A percentile compares a stretch with the other conserved stretches of the same genome.
Conservation (phyloP, 53 echinoderm and acorn worm species). For the Pentamera pediparva region DNA sequence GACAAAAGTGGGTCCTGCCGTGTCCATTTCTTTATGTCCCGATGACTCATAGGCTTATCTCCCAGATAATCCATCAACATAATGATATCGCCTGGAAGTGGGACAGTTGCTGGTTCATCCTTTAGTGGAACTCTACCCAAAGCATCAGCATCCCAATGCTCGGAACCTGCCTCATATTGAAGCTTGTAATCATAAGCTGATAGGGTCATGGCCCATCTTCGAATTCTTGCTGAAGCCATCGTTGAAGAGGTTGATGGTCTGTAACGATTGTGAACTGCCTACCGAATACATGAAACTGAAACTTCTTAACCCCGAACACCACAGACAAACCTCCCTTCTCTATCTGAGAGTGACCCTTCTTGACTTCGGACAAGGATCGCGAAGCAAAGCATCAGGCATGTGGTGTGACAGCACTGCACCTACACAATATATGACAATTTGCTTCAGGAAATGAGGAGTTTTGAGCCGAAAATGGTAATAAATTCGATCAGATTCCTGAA, state of each 20-base stretch:
- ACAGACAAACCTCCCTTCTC: neutral
- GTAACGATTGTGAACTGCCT: too few relatives aligned
- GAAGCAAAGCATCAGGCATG: too few relatives aligned
- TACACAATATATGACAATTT: too few relatives aligned
- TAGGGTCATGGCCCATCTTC: conserved; percentile 33
- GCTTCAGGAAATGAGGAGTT: too few relatives aligned
- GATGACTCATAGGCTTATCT: too few relatives aligned
- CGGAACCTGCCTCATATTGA: too few relatives aligned
- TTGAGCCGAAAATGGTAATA: too few relatives aligned
- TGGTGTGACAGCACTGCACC: too few relatives aligned
- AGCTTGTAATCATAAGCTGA: conserved; percentile 33
- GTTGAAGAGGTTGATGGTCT: neutral
- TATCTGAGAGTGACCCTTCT: neutral
- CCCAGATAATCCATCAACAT: neutral
- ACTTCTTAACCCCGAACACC: neutral
- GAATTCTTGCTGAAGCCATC: conserved; percentile 31
- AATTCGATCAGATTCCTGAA: too few relatives aligned
- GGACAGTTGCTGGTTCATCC: neutral
- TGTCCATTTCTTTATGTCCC: conserved; percentile 7
- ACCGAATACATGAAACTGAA: neutral
- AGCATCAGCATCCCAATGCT: conserved; percentile 22
- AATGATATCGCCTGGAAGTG: neutral
- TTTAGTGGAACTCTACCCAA: conserved; percentile 21
- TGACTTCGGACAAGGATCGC: neutral
- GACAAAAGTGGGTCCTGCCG: neutral